Evolutionary conservation across 2,888 invertebrate genomes (phyloP).

Genomic region (Chrysolina americana): DNA sequence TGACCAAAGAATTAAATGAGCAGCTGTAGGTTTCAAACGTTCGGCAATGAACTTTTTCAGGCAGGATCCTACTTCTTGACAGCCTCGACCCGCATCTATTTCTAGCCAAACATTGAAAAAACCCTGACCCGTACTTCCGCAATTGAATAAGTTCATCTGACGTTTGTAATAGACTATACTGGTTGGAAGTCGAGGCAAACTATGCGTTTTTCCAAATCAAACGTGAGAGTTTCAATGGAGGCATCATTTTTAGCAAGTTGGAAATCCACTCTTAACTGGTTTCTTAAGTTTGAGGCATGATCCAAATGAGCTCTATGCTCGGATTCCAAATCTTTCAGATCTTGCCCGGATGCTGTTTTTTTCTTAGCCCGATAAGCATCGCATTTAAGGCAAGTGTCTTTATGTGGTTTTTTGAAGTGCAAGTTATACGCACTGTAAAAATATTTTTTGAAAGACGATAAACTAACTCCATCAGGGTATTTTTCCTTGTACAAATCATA

Average conservation of each 20-base stretch:
- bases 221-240: conserved; percentile 19
- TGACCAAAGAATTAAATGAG: conserved; percentile 22
- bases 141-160: conserved; percentile 27
- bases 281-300: conserved; percentile 16
- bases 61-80: conserved; percentile 30
- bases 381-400: conserved; percentile 12
- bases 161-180: conserved; percentile 28
- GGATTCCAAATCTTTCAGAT: conserved; percentile 6
- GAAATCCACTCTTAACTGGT: conserved; percentile 22
- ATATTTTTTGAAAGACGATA: conserved; percentile 15
- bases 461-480: conserved; percentile 19
- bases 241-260: conserved; percentile 21
- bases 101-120: conserved; percentile 28
- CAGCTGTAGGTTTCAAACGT: conserved; percentile 16
- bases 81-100: conserved; percentile 3
- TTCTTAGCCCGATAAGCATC: not conserved
- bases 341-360: not conserved
- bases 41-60: conserved; percentile 23
- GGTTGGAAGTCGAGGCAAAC: conserved; percentile 14
- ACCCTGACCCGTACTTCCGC: conserved; percentile 13
- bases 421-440: conserved; percentile 24
- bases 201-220: conserved; percentile 20
- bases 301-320: conserved; percentile 15
- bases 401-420: conserved; percentile 25
- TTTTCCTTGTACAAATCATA: conserved; percentile 15